phyloP scores from a whole-genome alignment of 2,113 vertebrate genomes.

The Labeo rohita region DNA sequence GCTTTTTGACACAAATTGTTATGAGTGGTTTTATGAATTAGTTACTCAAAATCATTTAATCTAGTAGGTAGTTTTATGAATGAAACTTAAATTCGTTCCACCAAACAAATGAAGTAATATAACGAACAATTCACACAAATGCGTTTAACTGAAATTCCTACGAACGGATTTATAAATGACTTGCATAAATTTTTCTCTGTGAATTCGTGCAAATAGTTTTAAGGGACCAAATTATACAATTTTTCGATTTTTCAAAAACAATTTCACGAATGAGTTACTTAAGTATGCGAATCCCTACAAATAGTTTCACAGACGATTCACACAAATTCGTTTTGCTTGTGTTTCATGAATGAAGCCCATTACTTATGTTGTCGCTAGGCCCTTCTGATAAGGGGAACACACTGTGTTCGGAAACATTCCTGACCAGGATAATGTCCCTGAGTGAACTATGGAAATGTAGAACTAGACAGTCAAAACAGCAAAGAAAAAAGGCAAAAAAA shows the following conservation, averaged over 20 bases:
- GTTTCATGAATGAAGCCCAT: background rate
- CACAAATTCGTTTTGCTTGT: background rate
- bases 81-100: background rate
- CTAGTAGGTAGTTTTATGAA: background rate
- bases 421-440: slow-evolving; percentile 61
- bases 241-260: too few relatives aligned
- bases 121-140: background rate
- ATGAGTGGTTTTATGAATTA: background rate
- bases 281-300: background rate
- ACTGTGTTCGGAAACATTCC: slow-evolving; percentile 55
- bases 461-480: background rate
- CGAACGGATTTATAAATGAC: background rate
- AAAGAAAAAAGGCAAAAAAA: slow-evolving; percentile 7
- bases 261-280: background rate
- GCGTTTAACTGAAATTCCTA: background rate
- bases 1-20: background rate
- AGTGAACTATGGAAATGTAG: slow-evolving; percentile 55
- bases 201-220: background rate
- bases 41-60: background rate
- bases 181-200: background rate
- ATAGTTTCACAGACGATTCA: background rate
- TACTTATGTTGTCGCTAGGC: background rate
- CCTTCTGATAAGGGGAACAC: slow-evolving; percentile 43
- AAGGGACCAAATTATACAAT: too few relatives aligned
- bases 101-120: background rate